Percentiles rank a stretch among this genome's conserved stretches.
Evolutionary conservation across 1,140 invertebrate genomes (phyloP).

Genomic region (Scaptomyza montana): DNA sequence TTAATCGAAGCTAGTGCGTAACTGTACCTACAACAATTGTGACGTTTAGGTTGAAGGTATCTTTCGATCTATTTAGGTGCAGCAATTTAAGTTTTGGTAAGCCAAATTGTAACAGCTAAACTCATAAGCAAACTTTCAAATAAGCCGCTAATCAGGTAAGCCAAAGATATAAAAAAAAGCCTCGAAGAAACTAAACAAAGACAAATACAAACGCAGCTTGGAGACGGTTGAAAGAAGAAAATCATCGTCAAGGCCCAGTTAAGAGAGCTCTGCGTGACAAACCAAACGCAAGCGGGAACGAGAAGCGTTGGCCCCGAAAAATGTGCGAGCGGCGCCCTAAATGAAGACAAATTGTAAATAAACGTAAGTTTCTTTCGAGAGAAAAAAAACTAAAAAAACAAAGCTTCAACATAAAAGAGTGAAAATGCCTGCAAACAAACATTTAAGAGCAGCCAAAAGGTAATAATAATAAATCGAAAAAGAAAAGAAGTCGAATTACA

Average conservation of each 20-base stretch:
- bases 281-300: background rate
- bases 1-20: background rate
- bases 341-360: slow-evolving; percentile 81
- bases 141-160: slow-evolving; percentile 64
- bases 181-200: slow-evolving; percentile 42
- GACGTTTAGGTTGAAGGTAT: background rate
- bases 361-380: slow-evolving; percentile 69
- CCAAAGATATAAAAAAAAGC: slow-evolving; percentile 14
- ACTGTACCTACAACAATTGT: background rate
- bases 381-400: slow-evolving; percentile 32
- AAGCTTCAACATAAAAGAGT: slow-evolving; percentile 34
- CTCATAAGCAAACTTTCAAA: slow-evolving; percentile 61
- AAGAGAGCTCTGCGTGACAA: slow-evolving; percentile 53
- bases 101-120: slow-evolving; percentile 24
- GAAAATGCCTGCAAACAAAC: slow-evolving; percentile 72
- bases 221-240: slow-evolving; percentile 11
- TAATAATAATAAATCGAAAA: slow-evolving; percentile 44
- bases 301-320: slow-evolving; percentile 60
- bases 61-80: background rate
- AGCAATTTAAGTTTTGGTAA: background rate
- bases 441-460: slow-evolving; percentile 46
- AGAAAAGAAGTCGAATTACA: slow-evolving; percentile 52
- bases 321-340: slow-evolving; percentile 57
- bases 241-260: slow-evolving; percentile 73
- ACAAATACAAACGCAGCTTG: slow-evolving; percentile 29